A percentile compares a stretch with the other conserved stretches of the same genome.
Evolutionary conservation across 2,113 vertebrate genomes (phyloP).

Genomic region (Pholis gunnellus): DNA sequence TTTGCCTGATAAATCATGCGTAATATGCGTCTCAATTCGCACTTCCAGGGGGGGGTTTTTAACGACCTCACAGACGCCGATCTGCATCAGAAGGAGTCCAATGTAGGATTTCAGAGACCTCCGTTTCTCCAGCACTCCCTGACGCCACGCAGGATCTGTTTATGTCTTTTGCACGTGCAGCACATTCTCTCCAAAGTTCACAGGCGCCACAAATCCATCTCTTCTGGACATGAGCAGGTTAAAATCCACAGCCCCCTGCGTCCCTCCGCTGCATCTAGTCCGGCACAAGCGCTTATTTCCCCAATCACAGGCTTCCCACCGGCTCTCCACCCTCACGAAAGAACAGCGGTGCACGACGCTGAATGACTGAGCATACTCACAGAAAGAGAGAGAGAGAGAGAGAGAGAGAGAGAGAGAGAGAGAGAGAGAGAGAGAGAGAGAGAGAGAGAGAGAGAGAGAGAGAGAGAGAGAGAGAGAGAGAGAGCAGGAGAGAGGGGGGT

Average conservation of each 20-base stretch:
- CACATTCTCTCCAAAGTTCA: constrained; percentile 60
- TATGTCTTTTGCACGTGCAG: background rate
- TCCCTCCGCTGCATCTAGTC: constrained; percentile 26
- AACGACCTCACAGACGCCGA: background rate
- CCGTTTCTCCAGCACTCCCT: constrained; percentile 3
- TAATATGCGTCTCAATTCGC: background rate
- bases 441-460: constrained; percentile 24
- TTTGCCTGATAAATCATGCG: constrained; percentile 19
- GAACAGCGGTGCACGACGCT: constrained; percentile 38
- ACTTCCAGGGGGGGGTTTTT: background rate
- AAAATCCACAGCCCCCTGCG: constrained; percentile 30
- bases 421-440: constrained; percentile 26
- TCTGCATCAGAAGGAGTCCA: constrained; percentile 16
- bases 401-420: constrained; percentile 14
- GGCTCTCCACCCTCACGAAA: constrained; percentile 62
- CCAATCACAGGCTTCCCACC: constrained; percentile 54
- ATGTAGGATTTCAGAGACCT: constrained; percentile 23
- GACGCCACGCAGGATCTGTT: constrained; percentile 19
- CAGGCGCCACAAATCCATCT: constrained; percentile 31
- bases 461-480: constrained; percentile 35
- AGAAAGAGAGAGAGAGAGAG: constrained; percentile 30
- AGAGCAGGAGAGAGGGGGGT: constrained; percentile 34
- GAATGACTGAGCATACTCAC: constrained; percentile 65
- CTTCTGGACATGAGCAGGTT: background rate
- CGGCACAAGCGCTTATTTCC: constrained; percentile 41